A percentile compares a stretch with the other conserved stretches of the same genome.
These are phyloP conservation scores for Ramphastos sulfuratus DNA, from an alignment of 2,113 vertebrate genomes.

Conservation along the genomic window DNA sequence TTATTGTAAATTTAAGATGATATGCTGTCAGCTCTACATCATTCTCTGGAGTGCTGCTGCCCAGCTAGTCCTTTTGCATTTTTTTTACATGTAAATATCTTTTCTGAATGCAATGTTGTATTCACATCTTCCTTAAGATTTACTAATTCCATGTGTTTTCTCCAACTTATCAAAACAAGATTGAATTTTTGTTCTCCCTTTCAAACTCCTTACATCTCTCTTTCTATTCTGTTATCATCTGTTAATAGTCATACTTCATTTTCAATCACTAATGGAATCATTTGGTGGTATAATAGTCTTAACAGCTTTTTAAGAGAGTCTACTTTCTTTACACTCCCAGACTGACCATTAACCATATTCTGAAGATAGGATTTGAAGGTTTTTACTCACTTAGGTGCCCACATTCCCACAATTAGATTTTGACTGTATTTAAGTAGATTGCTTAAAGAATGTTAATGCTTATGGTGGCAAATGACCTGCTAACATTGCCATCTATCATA, in stretches of 20 bases:
- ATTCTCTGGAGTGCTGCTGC: background rate
- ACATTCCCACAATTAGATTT: background rate
- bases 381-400: background rate
- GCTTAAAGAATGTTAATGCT: background rate
- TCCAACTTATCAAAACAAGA: background rate
- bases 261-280: conserved; percentile 3
- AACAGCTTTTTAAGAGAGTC: conserved; percentile 9
- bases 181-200: background rate
- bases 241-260: background rate
- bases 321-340: background rate
- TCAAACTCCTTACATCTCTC: background rate
- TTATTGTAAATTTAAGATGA: background rate
- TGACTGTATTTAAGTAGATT: background rate
- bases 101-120: background rate
- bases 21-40: background rate
- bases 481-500: background rate
- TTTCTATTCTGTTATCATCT: background rate
- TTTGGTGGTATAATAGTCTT: background rate
- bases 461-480: background rate
- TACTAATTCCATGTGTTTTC: background rate
- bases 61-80: background rate
- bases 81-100: background rate
- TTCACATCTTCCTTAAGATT: background rate
- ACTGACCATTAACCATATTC: background rate
- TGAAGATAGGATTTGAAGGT: background rate